A percentile compares a stretch with the other conserved stretches of the same genome.
These are phyloP conservation scores for Sciurus vulgaris DNA, from an alignment of 2,797 vertebrate genomes.

Conservation along the genomic window DNA sequence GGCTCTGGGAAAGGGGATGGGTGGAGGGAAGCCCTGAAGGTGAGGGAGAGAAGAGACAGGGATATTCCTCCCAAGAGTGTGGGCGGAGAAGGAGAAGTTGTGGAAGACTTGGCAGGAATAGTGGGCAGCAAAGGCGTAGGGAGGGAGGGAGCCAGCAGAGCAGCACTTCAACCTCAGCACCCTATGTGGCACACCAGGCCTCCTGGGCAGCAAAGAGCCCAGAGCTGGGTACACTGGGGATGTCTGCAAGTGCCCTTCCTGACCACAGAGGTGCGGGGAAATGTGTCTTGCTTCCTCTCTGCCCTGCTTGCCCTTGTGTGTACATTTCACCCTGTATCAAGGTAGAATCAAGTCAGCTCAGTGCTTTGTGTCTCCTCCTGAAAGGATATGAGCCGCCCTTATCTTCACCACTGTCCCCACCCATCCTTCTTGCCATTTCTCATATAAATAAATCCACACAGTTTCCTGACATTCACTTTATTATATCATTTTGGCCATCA, in stretches of 20 bases:
- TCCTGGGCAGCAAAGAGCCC: neutral
- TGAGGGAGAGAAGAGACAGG: too few species aligned
- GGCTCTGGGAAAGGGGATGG: neutral
- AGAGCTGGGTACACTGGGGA: neutral
- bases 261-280: neutral
- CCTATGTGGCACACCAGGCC: neutral
- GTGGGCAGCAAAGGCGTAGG: fast-evolving
- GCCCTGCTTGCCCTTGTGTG: fast-evolving
- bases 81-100: neutral
- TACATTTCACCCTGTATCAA: neutral
- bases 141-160: neutral
- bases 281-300: neutral
- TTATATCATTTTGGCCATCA: neutral
- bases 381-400: neutral
- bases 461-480: neutral
- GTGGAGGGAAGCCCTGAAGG: neutral
- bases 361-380: neutral
- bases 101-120: neutral
- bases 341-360: neutral
- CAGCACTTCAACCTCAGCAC: too few species aligned
- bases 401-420: neutral
- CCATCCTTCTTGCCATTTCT: neutral
- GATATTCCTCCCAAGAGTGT: neutral
- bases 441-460: neutral
- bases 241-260: neutral